Percentiles rank a stretch among this genome's conserved stretches.
These are phyloP conservation scores for Calameuta filiformis DNA, from an alignment of 2,888 invertebrate species.

Conservation along the genomic window DNA sequence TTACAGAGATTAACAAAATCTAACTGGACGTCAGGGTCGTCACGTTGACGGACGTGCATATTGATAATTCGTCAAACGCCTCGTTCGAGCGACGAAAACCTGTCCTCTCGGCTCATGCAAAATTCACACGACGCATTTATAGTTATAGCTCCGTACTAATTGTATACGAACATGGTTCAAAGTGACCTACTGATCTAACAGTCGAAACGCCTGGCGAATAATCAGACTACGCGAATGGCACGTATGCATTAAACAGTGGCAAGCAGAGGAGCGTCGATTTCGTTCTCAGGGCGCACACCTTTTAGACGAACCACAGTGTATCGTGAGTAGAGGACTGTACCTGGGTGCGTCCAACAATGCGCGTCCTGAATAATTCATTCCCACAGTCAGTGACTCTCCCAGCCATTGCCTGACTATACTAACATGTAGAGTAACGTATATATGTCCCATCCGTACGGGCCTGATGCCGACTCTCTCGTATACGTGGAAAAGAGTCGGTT, in stretches of 20 bases:
- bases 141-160: background rate
- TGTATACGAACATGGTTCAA: background rate
- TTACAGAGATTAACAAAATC: background rate
- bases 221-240: background rate
- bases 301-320: background rate
- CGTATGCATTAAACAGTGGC: background rate
- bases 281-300: conserved; percentile 52
- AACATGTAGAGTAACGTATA: background rate
- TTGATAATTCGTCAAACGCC: background rate
- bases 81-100: background rate
- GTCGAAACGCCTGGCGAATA: background rate
- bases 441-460: background rate
- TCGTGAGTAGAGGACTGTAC: conserved; percentile 34
- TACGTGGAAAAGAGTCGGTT: background rate
- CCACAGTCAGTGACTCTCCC: conserved; percentile 18
- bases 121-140: background rate
- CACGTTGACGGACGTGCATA: background rate
- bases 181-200: background rate
- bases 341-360: conserved; percentile 62
- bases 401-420: background rate
- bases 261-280: conserved; percentile 38
- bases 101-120: background rate
- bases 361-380: conserved; percentile 59
- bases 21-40: background rate
- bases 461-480: background rate